Evolutionary conservation across 2,797 vertebrate genomes (phyloP).

Genomic region (Acanthis flammea): DNA sequence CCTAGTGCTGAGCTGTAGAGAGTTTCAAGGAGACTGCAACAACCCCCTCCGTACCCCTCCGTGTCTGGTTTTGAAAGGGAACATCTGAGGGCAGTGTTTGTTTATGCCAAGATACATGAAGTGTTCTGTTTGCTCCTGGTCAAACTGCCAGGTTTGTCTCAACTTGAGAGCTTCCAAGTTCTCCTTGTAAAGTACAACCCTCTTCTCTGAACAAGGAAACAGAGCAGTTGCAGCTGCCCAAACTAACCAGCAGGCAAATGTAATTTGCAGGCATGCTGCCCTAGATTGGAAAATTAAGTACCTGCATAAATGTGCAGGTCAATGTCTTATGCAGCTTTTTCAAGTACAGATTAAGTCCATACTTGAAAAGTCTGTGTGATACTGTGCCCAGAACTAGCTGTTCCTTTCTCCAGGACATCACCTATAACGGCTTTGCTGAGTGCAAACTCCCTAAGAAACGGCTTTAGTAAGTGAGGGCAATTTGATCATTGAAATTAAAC

Average conservation of each 20-base stretch:
- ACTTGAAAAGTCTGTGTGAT: neutral
- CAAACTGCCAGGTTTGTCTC: conserved; percentile 41
- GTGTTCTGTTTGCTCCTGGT: conserved; percentile 34
- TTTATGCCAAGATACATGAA: conserved; percentile 53
- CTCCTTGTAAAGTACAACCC: neutral
- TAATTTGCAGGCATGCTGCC: conserved; percentile 12
- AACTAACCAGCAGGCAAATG: neutral
- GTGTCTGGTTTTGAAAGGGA: neutral
- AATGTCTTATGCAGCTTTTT: neutral
- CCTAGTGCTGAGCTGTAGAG: neutral
- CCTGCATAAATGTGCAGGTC: neutral
- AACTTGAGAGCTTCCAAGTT: conserved; percentile 14
- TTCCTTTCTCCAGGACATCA: neutral
- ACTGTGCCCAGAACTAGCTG: neutral
- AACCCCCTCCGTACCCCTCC: fast-evolving
- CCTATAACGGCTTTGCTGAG: neutral
- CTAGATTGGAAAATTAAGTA: neutral
- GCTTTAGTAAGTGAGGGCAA: neutral
- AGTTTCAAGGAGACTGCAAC: neutral
- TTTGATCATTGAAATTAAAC: neutral
- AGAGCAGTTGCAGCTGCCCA: neutral
- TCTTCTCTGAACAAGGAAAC: neutral
- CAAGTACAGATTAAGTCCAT: neutral
- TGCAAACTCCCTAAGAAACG: neutral
- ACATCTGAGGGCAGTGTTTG: conserved; percentile 41